Evolutionary conservation across 2,797 vertebrate species (phyloP).

Genomic region (Sylvia borin): DNA sequence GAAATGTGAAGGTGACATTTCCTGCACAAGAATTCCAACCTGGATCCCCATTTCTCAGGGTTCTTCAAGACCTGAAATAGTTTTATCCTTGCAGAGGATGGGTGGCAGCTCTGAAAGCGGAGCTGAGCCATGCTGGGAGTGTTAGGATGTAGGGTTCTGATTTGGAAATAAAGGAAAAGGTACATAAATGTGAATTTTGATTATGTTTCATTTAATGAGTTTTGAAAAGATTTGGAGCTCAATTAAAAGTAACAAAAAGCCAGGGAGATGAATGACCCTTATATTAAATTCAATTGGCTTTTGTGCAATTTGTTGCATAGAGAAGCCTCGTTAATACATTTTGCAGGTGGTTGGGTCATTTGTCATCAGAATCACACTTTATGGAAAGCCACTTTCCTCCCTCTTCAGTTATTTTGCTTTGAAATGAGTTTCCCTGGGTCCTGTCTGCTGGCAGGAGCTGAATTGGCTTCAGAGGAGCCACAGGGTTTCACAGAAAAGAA

Average conservation of each 20-base stretch:
- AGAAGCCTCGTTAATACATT: conserved; percentile 72
- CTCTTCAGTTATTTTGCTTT: conserved; percentile 51
- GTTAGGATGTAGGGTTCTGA: neutral
- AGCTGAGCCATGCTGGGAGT: neutral
- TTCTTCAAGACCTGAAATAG: neutral
- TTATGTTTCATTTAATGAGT: conserved; percentile 73
- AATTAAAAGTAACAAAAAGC: conserved; percentile 72
- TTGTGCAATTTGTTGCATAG: conserved; percentile 72
- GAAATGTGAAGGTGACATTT: neutral
- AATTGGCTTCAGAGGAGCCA: neutral
- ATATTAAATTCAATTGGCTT: conserved; percentile 75
- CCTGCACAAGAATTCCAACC: neutral
- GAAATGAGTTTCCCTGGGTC: conserved; percentile 54
- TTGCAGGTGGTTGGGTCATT: conserved; percentile 65
- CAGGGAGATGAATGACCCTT: conserved; percentile 68
- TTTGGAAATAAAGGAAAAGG: conserved; percentile 9
- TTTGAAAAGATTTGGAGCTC: conserved; percentile 72
- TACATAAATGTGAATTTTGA: conserved; percentile 69
- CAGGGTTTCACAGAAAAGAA: neutral
- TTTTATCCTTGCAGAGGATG: neutral
- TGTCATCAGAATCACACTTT: conserved; percentile 61
- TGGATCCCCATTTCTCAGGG: neutral
- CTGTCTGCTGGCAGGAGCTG: conserved; percentile 16
- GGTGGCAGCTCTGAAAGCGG: neutral
- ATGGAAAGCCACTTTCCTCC: conserved; percentile 43